A percentile compares a stretch with the other conserved stretches of the same genome.
Conservation (phyloP, 2,797 vertebrate species). For the Cynopterus sphinx region DNA sequence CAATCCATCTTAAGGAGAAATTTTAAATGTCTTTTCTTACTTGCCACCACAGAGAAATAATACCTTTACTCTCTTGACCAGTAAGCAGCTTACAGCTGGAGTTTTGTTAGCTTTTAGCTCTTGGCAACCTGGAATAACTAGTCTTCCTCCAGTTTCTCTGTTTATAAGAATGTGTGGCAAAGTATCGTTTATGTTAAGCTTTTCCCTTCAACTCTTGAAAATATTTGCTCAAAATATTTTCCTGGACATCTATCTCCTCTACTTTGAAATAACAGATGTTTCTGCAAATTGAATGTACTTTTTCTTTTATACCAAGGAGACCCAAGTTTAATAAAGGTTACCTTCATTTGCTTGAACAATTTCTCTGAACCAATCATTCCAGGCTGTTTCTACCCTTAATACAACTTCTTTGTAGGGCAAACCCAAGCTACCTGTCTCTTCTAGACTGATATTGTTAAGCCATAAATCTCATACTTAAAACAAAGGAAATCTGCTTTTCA, state of each 20-base stretch:
- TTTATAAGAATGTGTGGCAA: constrained; percentile 38
- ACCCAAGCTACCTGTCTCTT: not conserved
- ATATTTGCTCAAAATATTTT: constrained; percentile 6
- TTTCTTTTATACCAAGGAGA: not conserved
- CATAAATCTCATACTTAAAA: not conserved
- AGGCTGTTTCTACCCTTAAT: not conserved
- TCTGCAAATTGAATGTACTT: not conserved
- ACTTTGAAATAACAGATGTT: constrained; percentile 19
- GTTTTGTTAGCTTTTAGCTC: not conserved
- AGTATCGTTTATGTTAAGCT: not conserved
- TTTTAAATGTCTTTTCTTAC: not conserved
- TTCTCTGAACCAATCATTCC: not conserved
- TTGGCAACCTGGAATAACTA: constrained; percentile 21
- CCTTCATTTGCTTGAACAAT: not conserved
- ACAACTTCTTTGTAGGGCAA: not conserved
- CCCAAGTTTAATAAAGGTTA: not conserved
- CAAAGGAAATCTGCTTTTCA: constrained; percentile 50
- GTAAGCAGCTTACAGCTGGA: not conserved
- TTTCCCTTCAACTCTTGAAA: constrained; percentile 17
- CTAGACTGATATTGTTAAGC: not conserved
- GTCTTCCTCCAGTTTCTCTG: not conserved
- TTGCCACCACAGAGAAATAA: not conserved
- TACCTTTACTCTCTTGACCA: not conserved
- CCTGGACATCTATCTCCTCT: not conserved
- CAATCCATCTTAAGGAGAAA: not conserved